These are phyloP conservation scores for Hycleus phaleratus DNA, from an alignment of 1,140 invertebrate genomes.

Conservation along the genomic window DNA sequence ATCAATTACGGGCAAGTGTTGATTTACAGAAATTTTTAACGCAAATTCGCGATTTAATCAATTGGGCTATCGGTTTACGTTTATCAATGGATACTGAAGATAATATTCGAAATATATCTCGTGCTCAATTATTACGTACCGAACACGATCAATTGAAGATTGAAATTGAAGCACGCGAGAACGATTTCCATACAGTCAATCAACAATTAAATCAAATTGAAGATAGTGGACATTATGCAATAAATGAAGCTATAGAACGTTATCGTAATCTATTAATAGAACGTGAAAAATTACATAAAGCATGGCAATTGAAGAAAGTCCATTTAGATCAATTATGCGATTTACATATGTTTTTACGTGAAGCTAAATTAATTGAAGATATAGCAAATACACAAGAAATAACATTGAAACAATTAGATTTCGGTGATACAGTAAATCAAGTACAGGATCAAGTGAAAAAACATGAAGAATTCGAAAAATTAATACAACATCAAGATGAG, in stretches of 20 bases:
- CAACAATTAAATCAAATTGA: constrained; percentile 79
- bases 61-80: constrained; percentile 76
- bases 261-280: constrained; percentile 68
- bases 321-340: constrained; percentile 92
- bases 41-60: constrained; percentile 79
- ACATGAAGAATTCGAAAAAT: constrained; percentile 84
- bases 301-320: constrained; percentile 85
- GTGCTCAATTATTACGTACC: constrained; percentile 78
- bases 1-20: constrained; percentile 76
- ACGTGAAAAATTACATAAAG: constrained; percentile 66
- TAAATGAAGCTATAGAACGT: constrained; percentile 69
- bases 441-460: constrained; percentile 81
- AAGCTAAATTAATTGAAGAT: constrained; percentile 89
- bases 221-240: constrained; percentile 71
- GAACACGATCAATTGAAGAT: constrained; percentile 88
- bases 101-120: constrained; percentile 76
- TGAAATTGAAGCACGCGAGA: constrained; percentile 91
- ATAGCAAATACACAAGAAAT: constrained; percentile 84
- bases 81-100: constrained; percentile 74
- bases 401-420: constrained; percentile 45
- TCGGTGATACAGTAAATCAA: constrained; percentile 69
- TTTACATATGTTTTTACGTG: constrained; percentile 88
- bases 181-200: constrained; percentile 71
- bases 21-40: constrained; percentile 80
- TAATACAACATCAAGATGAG: constrained; percentile 77